Evolutionary conservation across 1,140 invertebrate species (phyloP).

Genomic region (Drosophila subobscura): DNA sequence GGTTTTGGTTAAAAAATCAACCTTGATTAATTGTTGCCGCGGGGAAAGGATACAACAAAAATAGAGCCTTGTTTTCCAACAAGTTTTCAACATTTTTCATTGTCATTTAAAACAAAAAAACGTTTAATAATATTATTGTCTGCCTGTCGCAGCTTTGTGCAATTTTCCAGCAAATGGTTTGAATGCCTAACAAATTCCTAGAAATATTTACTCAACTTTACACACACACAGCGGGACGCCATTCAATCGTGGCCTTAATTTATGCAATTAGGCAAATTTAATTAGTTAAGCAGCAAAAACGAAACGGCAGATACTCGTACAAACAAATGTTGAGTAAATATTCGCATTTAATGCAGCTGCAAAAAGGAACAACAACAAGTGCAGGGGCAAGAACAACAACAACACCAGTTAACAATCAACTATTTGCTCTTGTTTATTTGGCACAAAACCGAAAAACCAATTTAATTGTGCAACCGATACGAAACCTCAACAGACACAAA

Average conservation of each 20-base stretch:
- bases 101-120: too few species aligned
- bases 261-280: conserved; percentile 64
- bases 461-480: conserved; percentile 31
- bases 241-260: conserved; percentile 51
- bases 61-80: too few species aligned
- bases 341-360: conserved; percentile 29
- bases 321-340: conserved; percentile 64
- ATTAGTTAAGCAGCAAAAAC: conserved; percentile 47
- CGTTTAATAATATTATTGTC: too few species aligned
- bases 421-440: conserved; percentile 41
- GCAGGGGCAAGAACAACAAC: conserved; percentile 8
- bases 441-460: conserved; percentile 38
- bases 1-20: conserved; percentile 22
- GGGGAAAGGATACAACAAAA: too few species aligned
- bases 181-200: conserved; percentile 5
- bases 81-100: too few species aligned
- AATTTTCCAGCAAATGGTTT: not conserved
- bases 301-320: conserved; percentile 13
- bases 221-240: conserved; percentile 16
- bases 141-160: too few species aligned
- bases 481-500: not conserved
- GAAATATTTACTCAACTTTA: conserved; percentile 32
- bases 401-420: conserved; percentile 41
- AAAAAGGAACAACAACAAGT: conserved; percentile 4
- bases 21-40: conserved; percentile 15